A percentile compares a stretch with the other conserved stretches of the same genome.
These are phyloP conservation scores for Harpagifer antarcticus DNA, from an alignment of 2,797 vertebrate genomes.

Conservation along the genomic window DNA sequence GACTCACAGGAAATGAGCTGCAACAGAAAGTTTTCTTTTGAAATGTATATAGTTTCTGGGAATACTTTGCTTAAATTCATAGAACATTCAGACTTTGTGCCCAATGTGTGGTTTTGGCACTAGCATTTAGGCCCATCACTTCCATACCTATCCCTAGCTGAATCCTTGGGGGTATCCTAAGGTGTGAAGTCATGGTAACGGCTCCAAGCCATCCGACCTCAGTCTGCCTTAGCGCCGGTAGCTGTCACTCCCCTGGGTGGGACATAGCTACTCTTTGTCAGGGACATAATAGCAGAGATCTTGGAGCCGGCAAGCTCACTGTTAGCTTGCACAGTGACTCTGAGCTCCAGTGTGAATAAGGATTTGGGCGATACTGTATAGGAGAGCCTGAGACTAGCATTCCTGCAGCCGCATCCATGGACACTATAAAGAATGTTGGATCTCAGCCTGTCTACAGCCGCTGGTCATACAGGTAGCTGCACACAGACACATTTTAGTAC, in stretches of 20 bases:
- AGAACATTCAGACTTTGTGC: neutral
- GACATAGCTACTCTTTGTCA: constrained; percentile 58
- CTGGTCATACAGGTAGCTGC: constrained; percentile 87
- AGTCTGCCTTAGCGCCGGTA: constrained; percentile 47
- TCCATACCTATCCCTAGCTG: constrained; percentile 22
- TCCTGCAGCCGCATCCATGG: constrained; percentile 79
- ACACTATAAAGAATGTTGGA: constrained; percentile 75
- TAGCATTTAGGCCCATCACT: constrained; percentile 17
- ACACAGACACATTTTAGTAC: neutral
- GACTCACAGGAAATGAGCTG: constrained; percentile 67
- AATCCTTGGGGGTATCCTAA: constrained; percentile 45
- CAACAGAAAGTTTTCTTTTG: constrained; percentile 25
- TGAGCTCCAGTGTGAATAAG: constrained; percentile 30
- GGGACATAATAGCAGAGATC: constrained; percentile 57
- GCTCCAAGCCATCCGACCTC: constrained; percentile 58
- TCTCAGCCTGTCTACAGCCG: constrained; percentile 85
- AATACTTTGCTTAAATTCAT: neutral
- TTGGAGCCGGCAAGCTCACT: constrained; percentile 24
- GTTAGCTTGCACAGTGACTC: constrained; percentile 31
- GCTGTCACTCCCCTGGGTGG: constrained; percentile 74
- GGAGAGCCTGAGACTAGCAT: constrained; percentile 45
- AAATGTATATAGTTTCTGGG: constrained; percentile 12
- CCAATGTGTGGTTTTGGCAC: neutral
- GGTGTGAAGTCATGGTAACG: constrained; percentile 74
- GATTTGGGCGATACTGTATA: constrained; percentile 19